Base-by-base conservation (phyloP, 2,888 invertebrate species). In the Pandemis corylana region DNA sequence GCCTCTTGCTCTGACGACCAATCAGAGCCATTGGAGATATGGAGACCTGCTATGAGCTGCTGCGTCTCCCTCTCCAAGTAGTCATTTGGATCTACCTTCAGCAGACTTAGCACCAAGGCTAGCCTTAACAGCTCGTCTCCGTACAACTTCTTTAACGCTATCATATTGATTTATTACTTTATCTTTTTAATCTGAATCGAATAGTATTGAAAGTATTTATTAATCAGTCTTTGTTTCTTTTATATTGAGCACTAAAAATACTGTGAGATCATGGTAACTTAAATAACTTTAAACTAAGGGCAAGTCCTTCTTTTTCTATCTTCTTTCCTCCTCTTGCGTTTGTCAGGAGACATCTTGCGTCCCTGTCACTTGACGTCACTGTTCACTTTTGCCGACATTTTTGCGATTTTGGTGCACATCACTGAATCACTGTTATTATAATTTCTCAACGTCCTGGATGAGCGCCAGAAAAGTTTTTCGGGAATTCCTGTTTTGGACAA, bases 121-220 rank as follows among this genome's bases (percentile, higher is more conserved):
- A 98, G 93, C 88, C 98, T 96, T 78, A 98, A 90, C 83, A 98
- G 94, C 94, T 98, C 97, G 87, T 97, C 97, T 68, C 97, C 96
- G 84, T 97, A 97, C 65, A 97, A 92, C 89, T 98, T 98, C 93
- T 98, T 98, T 82, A 97, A 91, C 82, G 97, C 96, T 92, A 97
- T 95, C 97, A 98, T 98, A 41, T 66, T 83, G 69, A 59, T 72
- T 4, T 49, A 65, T 71, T 71, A 62, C 56, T 71, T 78, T 36
- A 36, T 36, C 28, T 36, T 76, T 71, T 76, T 75, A 76, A 68
- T 68, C 69, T 73, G 72, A 46, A 44, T 36, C n/a, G 15, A 59
- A 62, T 68, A 67, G 44, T 69, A 42, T 62, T 42, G 61, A 65
- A 42, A 71, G 44, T 51, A 64, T 72, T 77, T 77, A 71, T 66